phyloP scores from a whole-genome alignment of 2,888 invertebrate genomes.

The Trissolcus japonicus region DNA sequence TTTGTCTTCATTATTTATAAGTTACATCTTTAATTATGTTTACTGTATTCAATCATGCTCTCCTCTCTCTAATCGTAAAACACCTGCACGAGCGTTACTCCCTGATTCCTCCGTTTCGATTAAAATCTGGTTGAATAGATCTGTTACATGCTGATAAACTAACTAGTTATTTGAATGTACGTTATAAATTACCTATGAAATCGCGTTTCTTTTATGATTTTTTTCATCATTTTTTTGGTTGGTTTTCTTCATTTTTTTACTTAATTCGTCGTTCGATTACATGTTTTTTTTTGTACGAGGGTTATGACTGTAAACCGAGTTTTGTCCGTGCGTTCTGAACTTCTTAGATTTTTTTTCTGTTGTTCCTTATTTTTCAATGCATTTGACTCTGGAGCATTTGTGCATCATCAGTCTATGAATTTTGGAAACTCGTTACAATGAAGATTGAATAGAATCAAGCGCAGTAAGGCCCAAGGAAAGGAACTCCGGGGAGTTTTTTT shows the following conservation, averaged over 20 bases:
- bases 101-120: constrained; percentile 49
- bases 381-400: constrained; percentile 53
- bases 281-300: constrained; percentile 69
- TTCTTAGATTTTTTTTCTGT: constrained; percentile 10
- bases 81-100: constrained; percentile 59
- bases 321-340: constrained; percentile 55
- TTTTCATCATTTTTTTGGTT: constrained; percentile 40
- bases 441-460: constrained; percentile 26
- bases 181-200: constrained; percentile 70
- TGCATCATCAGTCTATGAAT: constrained; percentile 48
- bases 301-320: constrained; percentile 68
- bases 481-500: constrained; percentile 22
- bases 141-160: constrained; percentile 67
- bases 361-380: constrained; percentile 39
- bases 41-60: constrained; percentile 59
- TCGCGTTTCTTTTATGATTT: constrained; percentile 58
- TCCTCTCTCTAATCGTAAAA: constrained; percentile 65
- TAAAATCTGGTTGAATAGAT: constrained; percentile 59
- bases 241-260: constrained; percentile 49
- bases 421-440: constrained; percentile 37
- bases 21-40: constrained; percentile 69
- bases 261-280: constrained; percentile 65
- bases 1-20: constrained; percentile 66
- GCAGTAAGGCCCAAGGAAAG: constrained; percentile 40
- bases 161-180: constrained; percentile 70